Evolutionary conservation across 2,797 vertebrate species (phyloP).

Genomic region (Triplophysa bombifrons): DNA sequence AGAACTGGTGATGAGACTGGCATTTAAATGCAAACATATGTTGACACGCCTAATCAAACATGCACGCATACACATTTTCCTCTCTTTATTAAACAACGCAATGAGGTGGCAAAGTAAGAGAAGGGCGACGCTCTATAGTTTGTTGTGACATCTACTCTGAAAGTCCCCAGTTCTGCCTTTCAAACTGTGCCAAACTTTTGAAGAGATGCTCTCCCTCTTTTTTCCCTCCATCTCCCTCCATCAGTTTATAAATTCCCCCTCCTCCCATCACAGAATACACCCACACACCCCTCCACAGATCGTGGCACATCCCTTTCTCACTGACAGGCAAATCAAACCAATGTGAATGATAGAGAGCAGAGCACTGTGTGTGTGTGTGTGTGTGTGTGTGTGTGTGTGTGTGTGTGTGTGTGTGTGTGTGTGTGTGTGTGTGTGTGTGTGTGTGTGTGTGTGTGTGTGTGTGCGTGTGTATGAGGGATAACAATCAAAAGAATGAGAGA

Average conservation of each 20-base stretch:
- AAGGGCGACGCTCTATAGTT: conserved; percentile 12
- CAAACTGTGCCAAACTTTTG: conserved; percentile 82
- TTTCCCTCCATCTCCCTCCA: conserved; percentile 71
- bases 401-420: conserved; percentile 65
- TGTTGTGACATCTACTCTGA: conserved; percentile 66
- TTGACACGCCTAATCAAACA: neutral
- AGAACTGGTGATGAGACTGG: conserved; percentile 14
- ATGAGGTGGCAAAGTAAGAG: conserved; percentile 41
- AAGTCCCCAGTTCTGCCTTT: conserved; percentile 76
- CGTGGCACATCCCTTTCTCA: conserved; percentile 83
- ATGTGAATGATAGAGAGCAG: conserved; percentile 84
- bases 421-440: conserved; percentile 56
- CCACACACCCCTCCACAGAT: conserved; percentile 66
- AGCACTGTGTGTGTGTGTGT: conserved; percentile 57
- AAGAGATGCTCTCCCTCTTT: conserved; percentile 77
- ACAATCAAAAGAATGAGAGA: conserved; percentile 90
- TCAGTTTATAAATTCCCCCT: conserved; percentile 89
- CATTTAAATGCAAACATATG: conserved; percentile 29
- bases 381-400: conserved; percentile 58
- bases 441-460: conserved; percentile 62
- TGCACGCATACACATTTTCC: neutral
- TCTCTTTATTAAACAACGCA: neutral
- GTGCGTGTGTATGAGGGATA: conserved; percentile 78
- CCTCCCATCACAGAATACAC: conserved; percentile 50
- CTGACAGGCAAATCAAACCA: conserved; percentile 89